Evolutionary conservation across 1,140 invertebrate genomes (phyloP).

Genomic region (Lordiphosa mommai): DNA sequence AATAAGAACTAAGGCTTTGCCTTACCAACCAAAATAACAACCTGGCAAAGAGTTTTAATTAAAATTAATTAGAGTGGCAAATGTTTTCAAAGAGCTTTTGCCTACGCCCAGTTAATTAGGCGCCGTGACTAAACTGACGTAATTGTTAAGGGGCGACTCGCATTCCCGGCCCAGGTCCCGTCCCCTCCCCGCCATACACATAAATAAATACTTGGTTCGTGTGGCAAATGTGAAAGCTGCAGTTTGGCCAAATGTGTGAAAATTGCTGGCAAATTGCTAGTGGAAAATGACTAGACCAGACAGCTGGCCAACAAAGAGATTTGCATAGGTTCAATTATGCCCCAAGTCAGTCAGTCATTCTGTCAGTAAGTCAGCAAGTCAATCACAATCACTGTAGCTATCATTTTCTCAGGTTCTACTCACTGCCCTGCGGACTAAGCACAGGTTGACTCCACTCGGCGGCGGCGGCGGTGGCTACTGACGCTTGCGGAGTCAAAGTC

Average conservation of each 20-base stretch:
- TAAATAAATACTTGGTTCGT: slow-evolving; percentile 22
- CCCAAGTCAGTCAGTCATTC: slow-evolving; percentile 24
- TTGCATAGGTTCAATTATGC: slow-evolving; percentile 53
- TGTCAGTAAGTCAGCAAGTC: slow-evolving; percentile 41
- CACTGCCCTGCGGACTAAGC: slow-evolving; percentile 38
- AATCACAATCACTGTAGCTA: slow-evolving; percentile 28
- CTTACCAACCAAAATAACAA: background rate
- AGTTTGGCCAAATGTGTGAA: slow-evolving; percentile 71
- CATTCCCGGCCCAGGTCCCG: background rate
- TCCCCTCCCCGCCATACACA: background rate
- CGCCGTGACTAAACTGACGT: slow-evolving; percentile 48
- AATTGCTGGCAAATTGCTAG: slow-evolving; percentile 57
- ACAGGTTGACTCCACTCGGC: background rate
- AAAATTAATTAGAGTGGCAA: slow-evolving; percentile 58
- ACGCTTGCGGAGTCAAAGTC: slow-evolving; percentile 12
- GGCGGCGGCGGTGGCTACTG: slow-evolving; percentile 23
- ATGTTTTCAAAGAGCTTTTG: slow-evolving; percentile 29
- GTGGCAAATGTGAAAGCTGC: slow-evolving; percentile 64
- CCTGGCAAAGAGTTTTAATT: slow-evolving; percentile 41
- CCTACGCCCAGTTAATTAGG: slow-evolving; percentile 62
- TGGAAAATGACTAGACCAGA: slow-evolving; percentile 33
- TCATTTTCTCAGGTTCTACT: slow-evolving; percentile 63
- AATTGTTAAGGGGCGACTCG: slow-evolving; percentile 29
- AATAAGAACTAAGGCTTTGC: background rate
- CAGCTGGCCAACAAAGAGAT: slow-evolving; percentile 30